These are phyloP conservation scores for Morinoia aosen DNA, from an alignment of 2,888 invertebrate genomes.

Conservation along the genomic window DNA sequence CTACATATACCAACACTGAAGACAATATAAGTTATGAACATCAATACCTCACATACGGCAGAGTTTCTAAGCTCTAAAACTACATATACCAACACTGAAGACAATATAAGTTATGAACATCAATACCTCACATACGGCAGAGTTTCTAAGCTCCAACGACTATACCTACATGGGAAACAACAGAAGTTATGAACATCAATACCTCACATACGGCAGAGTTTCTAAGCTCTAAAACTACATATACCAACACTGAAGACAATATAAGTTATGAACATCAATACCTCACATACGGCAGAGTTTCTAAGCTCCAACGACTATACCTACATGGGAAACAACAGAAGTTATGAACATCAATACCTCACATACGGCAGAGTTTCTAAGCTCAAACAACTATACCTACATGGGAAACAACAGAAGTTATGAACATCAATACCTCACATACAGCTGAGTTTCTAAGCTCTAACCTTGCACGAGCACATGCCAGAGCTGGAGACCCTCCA, in stretches of 20 bases:
- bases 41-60: neutral
- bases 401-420: neutral
- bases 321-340: too few species aligned
- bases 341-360: too few species aligned
- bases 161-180: neutral
- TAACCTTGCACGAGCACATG: conserved; percentile 12
- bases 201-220: neutral
- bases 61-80: neutral
- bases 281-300: too few species aligned
- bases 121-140: too few species aligned
- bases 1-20: neutral
- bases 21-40: neutral
- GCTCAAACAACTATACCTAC: too few species aligned
- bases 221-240: neutral
- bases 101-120: too few species aligned
- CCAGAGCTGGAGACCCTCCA: conserved; percentile 42
- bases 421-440: neutral
- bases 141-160: too few species aligned
- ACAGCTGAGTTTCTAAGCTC: neutral
- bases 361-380: too few species aligned
- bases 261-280: too few species aligned
- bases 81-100: too few species aligned
- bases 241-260: too few species aligned
- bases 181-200: neutral
- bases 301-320: too few species aligned